These are phyloP conservation scores for Ganaspis brasiliensis DNA, from an alignment of 2,888 invertebrate genomes.

Conservation along the genomic window DNA sequence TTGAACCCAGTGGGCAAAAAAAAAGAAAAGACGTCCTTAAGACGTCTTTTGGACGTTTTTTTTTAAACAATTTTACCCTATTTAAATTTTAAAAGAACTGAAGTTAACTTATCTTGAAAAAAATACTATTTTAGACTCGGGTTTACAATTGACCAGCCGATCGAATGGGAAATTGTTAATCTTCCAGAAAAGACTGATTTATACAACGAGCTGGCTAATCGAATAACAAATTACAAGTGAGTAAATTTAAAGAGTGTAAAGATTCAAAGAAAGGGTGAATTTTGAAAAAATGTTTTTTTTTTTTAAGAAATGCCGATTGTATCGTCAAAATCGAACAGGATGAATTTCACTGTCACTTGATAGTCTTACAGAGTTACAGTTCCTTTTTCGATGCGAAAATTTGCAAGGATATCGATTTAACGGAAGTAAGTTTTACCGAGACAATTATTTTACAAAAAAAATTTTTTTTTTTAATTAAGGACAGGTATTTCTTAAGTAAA, in stretches of 20 bases:
- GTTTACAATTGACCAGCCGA: constrained; percentile 82
- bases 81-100: too few relatives aligned
- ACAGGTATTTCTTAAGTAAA: too few relatives aligned
- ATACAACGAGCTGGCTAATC: constrained; percentile 85
- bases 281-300: not conserved
- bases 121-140: constrained; percentile 82
- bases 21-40: too few relatives aligned
- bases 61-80: too few relatives aligned
- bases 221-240: constrained; percentile 87
- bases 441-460: too few relatives aligned
- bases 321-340: constrained; percentile 85
- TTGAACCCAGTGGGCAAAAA: too few relatives aligned
- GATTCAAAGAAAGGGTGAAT: too few relatives aligned
- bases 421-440: constrained; percentile 72
- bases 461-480: too few relatives aligned
- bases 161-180: constrained; percentile 85
- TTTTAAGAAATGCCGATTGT: constrained; percentile 86
- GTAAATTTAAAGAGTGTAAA: constrained; percentile 63
- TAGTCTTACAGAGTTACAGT: constrained; percentile 87
- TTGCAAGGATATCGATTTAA: constrained; percentile 74
- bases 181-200: constrained; percentile 87
- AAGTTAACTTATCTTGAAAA: too few relatives aligned
- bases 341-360: constrained; percentile 86
- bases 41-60: too few relatives aligned
- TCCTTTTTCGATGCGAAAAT: constrained; percentile 83